Evolutionary conservation across 2,888 invertebrate species (phyloP), one percentile per base, ranked within the genome.

Genomic region (Blastobasis adustella): DNA sequence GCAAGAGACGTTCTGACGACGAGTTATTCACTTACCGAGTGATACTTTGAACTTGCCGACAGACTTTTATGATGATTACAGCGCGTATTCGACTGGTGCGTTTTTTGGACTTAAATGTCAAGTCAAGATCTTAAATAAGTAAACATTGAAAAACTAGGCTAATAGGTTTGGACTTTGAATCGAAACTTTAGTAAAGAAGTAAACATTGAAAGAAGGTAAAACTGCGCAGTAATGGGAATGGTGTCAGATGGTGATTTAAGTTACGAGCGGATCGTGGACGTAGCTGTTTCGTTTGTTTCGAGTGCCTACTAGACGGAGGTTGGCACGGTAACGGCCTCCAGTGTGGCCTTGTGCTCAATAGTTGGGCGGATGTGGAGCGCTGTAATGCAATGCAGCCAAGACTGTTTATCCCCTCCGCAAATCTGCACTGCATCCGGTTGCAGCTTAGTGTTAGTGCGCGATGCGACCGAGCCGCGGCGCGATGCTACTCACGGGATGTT

Each of bases 311-410:
- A 49, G 49, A 54, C 58, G 51, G 51, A 60, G 57, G 61, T 62
- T 60, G 57, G 57, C 58, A 55, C 50, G 57, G 43, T 41, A 39
- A 45, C 54, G 38, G 45, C 54, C 39, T 10, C 40, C 36, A 46
- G 52, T 55, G 57, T 65, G 66, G 58, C 73, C 72, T 74, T 71
- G 73, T 65, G 56, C 65, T 60, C 61, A 67, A 71, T 68, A 66
- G 57, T 58, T 42, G 62, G 59, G 58, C 69, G 71, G 73, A 70
- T 69, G 66, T 68, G 56, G 62, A 66, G 60, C 62, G 62, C 62
- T 63, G 64, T 65, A 58, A 58, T 62, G 62, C 60, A 43, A 23
- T 23, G 42, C 37, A 59, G 63, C 59, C 46, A 9, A 49, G 37
- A 39, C 52, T 57, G 54, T 57, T 58, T 58, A 58, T 53, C 56